Evolutionary conservation across 2,797 vertebrate genomes (phyloP), one percentile per base, ranked within the genome.

Genomic region (Oreonectes daqikongensis): DNA sequence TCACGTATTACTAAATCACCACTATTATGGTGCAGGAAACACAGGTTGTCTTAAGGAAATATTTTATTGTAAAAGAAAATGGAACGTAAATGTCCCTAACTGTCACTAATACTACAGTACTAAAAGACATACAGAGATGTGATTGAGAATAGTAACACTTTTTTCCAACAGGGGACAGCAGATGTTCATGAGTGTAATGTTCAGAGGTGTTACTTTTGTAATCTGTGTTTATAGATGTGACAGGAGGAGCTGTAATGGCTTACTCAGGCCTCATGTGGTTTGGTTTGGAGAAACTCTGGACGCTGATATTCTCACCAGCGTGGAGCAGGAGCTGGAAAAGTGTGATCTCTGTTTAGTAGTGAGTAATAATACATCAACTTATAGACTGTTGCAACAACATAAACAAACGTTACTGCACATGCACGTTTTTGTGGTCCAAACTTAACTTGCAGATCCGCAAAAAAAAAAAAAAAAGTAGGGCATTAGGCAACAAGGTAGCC

Each of bases 281-380:
- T 99, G 97, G 97, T 99, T 99, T 76, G 97, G 97, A 18, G 97
- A 99, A 84, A 92, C 94, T 55, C 91, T 99, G 87, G 94, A 98
- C 85, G 90, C 96, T 0, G 86, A 91, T 6, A 15, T 96, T 73
- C 90, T 98, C 76, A 90, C 84, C 0, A 70, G 82, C 0, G 96
- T 94, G n/a, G 95, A 97, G 85, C 85, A 87, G 78, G 95, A 94
- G 81, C 90, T 99, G 69, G 91, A 95, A 50, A 90, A 87, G 69
- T 99, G 97, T 79, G 97, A 99, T 88, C 92, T 99, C 69, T 99
- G 97, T 81, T 91, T 99, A 5, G 95, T 99, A 81, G 97, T 97
- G 86, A 78, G 94, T 92, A 32, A 48, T 2, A 14, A n/a, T 11
- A 30, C 24, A 61, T 46, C 2, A 35, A 66, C 26, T n/a, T n/a